These are phyloP conservation scores for Adoxophyes honmai DNA, from an alignment of 1,140 invertebrate species.

Conservation along the genomic window DNA sequence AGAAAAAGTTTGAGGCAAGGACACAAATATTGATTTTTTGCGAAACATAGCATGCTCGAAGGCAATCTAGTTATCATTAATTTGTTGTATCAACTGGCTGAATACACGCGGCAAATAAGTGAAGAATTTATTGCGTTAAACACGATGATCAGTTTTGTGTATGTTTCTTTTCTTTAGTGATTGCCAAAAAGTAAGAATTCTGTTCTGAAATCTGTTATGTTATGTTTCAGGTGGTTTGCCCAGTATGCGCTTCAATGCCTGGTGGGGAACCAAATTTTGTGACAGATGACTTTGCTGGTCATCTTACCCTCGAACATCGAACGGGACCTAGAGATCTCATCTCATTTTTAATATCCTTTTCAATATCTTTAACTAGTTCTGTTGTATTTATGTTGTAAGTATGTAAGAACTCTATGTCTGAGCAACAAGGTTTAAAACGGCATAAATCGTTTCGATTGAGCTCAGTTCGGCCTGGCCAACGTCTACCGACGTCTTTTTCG, in stretches of 20 bases:
- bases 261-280: conserved; percentile 98
- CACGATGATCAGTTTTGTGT: too few relatives aligned
- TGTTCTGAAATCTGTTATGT: not conserved
- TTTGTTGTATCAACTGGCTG: not conserved
- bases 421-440: too few relatives aligned
- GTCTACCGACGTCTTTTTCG: too few relatives aligned
- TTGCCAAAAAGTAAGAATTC: too few relatives aligned
- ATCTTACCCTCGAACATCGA: conserved; percentile 96
- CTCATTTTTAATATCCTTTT: conserved; percentile 89
- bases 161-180: too few relatives aligned
- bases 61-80: not conserved
- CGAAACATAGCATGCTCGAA: not conserved
- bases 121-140: too few relatives aligned
- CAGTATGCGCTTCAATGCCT: conserved; percentile 95
- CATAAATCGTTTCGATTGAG: too few relatives aligned
- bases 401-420: too few relatives aligned
- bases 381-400: conserved; percentile 4
- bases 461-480: too few relatives aligned
- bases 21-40: too few relatives aligned
- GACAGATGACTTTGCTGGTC: conserved; percentile 98
- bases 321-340: conserved; percentile 91
- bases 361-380: conserved; percentile 18
- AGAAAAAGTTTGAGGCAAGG: too few relatives aligned
- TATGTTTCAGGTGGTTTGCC: conserved; percentile 87
- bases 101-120: too few relatives aligned